Base-by-base conservation (phyloP, 2,888 invertebrate species). In the Cosmia pyralina region DNA sequence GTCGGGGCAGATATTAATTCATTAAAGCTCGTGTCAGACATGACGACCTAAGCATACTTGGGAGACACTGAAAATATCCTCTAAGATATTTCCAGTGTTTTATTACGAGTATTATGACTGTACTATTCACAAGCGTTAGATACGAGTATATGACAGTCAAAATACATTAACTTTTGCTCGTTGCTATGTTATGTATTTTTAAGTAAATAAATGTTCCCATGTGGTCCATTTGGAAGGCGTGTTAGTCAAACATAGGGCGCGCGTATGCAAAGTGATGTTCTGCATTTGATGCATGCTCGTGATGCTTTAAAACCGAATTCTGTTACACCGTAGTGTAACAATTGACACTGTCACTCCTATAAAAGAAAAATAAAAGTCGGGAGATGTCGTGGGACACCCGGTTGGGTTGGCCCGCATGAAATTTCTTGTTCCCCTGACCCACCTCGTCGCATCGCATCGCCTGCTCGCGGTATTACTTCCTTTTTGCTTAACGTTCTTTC, bases 271-370 rank as follows among this genome's bases (percentile, higher is more conserved):
- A 92, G 90, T 89, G 90, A 75, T 85, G 86, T 84, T 85, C 89
- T 90, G 90, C 90, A 90, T 92, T 89, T 91, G 92, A 92, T 92
- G 91, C 88, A 85, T 85, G 87, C 87, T 79, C 83, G 86, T 80
- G 84, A 77, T 81, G 86, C 84, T 88, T 85, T 81, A 81, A 75
- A 82, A 60, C 70, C 68, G 84, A 57, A 73, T 67, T 48, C 34
- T 64, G 38, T 90, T 69, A 90, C 89, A 93, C 90, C 85, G 88
- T 70, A 58, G 8, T 52, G 87, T 83, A 69, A 67, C 50, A 52
- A 46, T 58, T 19, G 8, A 46, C 22, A 28, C 8, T 10, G 7
- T 2, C n/a, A 8, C 8, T 15, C 4, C 13, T n/a, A 17, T 38
- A n/a, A 7, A n/a, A 38, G 19, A 57, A n/a, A 34, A 34, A 34